Conservation (phyloP, 2,888 invertebrate genomes). For the Spicauda simplicius region DNA sequence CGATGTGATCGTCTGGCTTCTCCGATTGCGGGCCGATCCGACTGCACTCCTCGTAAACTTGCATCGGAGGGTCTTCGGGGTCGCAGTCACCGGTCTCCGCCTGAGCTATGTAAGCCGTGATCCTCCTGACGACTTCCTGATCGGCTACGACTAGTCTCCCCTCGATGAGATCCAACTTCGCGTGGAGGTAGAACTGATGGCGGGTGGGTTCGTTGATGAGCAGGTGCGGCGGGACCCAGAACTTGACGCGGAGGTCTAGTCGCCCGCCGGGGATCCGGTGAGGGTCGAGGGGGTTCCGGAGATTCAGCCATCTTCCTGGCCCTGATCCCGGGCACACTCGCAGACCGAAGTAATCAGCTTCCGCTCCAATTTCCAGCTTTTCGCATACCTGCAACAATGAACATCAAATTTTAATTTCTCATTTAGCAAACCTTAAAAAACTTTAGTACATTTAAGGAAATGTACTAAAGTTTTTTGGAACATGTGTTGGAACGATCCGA, state of each 20-base stretch:
- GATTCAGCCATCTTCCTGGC: constrained; percentile 93
- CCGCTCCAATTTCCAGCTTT: constrained; percentile 92
- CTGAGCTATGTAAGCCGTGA: constrained; percentile 91
- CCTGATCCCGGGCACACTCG: constrained; percentile 85
- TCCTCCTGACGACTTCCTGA: constrained; percentile 87
- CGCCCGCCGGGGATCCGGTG: constrained; percentile 88
- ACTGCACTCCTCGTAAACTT: constrained; percentile 87
- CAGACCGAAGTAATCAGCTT: constrained; percentile 95
- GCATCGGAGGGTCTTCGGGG: constrained; percentile 83
- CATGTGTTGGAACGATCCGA: too few relatives aligned
- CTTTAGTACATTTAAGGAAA: too few relatives aligned
- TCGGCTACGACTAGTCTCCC: constrained; percentile 89
- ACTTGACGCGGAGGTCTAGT: constrained; percentile 92
- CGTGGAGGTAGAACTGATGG: constrained; percentile 94
- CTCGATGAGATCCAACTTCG: constrained; percentile 90
- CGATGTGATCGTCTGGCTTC: constrained; percentile 86
- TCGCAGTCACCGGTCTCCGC: constrained; percentile 90
- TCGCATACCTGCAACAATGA: constrained; percentile 89
- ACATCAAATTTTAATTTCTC: background rate
- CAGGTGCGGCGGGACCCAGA: constrained; percentile 96
- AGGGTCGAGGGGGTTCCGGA: constrained; percentile 92
- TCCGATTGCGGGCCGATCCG: constrained; percentile 86
- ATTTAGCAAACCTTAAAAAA: background rate
- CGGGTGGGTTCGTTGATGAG: constrained; percentile 93
- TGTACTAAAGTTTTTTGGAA: too few relatives aligned